Evolutionary conservation across 2,888 invertebrate species (phyloP), one percentile per base, ranked within the genome.

Genomic region (Lobophora halterata): DNA sequence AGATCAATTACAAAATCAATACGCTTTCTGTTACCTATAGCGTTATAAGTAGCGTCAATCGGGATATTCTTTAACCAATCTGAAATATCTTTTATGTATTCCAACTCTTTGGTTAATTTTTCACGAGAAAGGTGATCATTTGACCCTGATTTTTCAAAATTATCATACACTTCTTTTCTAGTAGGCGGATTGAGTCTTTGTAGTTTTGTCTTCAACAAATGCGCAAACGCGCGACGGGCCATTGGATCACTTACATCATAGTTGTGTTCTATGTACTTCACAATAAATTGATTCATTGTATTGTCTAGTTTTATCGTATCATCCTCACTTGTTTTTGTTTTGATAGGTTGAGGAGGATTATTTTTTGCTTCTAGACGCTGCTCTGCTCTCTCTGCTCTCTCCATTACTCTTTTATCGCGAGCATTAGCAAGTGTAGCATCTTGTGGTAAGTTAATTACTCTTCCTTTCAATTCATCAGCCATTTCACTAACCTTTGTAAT

Each of bases 51-150:
- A 17, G 49, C 25, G 7, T 65, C 53, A 9, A 77, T 47, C 1
- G 74, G 73, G 46, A 75, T 46, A 21, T 55, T 61, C 32, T 66
- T 77, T n/a, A 81, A 52, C 75, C 79, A 79, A 53, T 79, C 73
- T 5, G 75, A 68, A 41, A 80, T 57, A 13, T 65, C 52, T 42
- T 68, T 72, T 3, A 77, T 69, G 17, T 73, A 76, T 34, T 70
- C 57, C 13, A 79, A 45, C 49, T 79, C 77, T 40, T 44, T 58
- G 2, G 50, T 49, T 11, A 79, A 51, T 20, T 52, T 63, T 2
- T 57, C 44, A 1, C 58, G 49, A 4, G 52, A 46, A 29, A 67
- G 58, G 5, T 41, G 34, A 3, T 58, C 52, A 24, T 58, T 43
- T 11, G 31, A 14, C 26, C 37, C 29, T 6, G 46, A 33, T 38